phyloP scores from a whole-genome alignment of 1,140 invertebrate species.

The Eumeta japonica region DNA sequence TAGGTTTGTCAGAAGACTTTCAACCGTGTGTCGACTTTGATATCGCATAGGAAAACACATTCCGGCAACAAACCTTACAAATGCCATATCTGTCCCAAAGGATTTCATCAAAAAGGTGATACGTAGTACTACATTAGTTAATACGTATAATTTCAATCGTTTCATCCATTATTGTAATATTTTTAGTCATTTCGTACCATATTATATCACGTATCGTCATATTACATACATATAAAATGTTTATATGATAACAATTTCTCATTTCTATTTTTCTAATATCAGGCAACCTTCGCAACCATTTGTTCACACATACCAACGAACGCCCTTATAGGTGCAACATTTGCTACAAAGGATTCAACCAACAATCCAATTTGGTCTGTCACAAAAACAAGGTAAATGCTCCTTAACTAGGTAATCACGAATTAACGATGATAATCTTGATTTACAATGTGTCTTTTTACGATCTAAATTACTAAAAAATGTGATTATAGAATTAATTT shows the following conservation, averaged over 20 bases:
- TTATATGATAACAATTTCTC: too few species aligned
- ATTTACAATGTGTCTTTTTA: neutral
- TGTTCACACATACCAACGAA: slow-evolving; percentile 77
- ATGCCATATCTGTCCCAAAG: slow-evolving; percentile 71
- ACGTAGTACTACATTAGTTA: too few species aligned
- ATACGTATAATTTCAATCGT: too few species aligned
- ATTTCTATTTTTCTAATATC: too few species aligned
- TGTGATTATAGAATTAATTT: too few species aligned
- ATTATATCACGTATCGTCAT: too few species aligned
- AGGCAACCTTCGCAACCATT: slow-evolving; percentile 72
- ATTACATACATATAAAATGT: too few species aligned
- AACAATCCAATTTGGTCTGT: slow-evolving; percentile 78
- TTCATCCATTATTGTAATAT: too few species aligned
- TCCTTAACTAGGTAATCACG: neutral
- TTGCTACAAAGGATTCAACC: slow-evolving; percentile 77
- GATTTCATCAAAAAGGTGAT: slow-evolving; percentile 78
- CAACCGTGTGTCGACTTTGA: slow-evolving; percentile 73
- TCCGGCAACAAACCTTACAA: slow-evolving; percentile 70
- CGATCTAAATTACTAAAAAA: too few species aligned
- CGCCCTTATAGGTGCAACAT: slow-evolving; percentile 78
- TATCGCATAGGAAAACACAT: slow-evolving; percentile 75
- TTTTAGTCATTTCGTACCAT: too few species aligned
- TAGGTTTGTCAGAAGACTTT: slow-evolving; percentile 71
- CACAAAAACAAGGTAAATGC: slow-evolving; percentile 72
- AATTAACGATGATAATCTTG: neutral